These are phyloP conservation scores for Alentia gelatinosa DNA, from an alignment of 2,888 invertebrate genomes.

Conservation along the genomic window DNA sequence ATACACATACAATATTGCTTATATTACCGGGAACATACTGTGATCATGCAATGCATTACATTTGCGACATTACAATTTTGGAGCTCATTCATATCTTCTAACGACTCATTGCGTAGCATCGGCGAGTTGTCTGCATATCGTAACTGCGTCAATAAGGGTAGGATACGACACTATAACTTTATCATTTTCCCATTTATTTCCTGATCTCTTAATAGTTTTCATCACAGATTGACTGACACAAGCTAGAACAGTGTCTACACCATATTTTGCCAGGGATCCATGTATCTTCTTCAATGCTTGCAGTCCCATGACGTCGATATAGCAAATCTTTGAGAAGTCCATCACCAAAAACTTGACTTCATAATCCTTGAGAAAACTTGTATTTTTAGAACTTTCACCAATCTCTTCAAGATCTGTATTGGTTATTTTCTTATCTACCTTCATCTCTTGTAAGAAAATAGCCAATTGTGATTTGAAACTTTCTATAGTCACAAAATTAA, in stretches of 20 bases:
- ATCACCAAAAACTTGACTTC: conserved; percentile 65
- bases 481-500: conserved; percentile 78
- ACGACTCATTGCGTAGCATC: too few relatives aligned
- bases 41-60: too few relatives aligned
- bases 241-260: conserved; percentile 68
- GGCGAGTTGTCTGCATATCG: background rate
- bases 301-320: conserved; percentile 73
- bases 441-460: too few relatives aligned
- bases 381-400: background rate
- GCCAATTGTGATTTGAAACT: conserved; percentile 74
- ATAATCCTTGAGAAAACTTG: background rate
- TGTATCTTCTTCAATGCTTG: conserved; percentile 69
- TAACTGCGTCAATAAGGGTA: background rate
- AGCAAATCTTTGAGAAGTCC: conserved; percentile 73
- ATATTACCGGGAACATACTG: too few relatives aligned
- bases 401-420: background rate
- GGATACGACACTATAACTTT: background rate
- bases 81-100: too few relatives aligned
- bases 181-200: background rate
- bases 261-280: conserved; percentile 64
- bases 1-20: too few relatives aligned
- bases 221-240: background rate
- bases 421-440: background rate
- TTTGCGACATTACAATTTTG: too few relatives aligned
- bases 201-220: background rate